Base-by-base conservation (phyloP, 2,797 vertebrate genomes). In the Peromyscus melanophrys region DNA sequence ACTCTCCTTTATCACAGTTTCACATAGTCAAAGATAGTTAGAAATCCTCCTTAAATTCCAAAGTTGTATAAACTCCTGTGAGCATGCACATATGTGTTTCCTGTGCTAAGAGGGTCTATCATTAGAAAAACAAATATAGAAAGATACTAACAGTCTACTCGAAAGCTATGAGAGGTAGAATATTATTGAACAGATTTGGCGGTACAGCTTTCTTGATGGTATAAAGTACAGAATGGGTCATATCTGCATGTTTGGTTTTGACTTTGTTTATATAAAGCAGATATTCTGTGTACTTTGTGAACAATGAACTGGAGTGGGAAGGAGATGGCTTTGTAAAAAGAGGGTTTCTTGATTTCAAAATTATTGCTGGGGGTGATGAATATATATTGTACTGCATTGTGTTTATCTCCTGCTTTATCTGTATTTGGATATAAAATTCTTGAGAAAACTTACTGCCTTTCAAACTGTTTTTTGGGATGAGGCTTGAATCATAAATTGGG, bases 321-420 rank as follows among this genome's bases (percentile, higher is more conserved):
- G 80, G 52, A 96, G 55, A 71, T 91, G 94, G 88, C 83, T 97
- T 94, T 98, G 97, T 98, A 95, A 92, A 97, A 96, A 94, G 82
- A 57, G 67, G 6, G 82, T 93, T 94, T 97, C 46, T 65, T 97
- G 89, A 82, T 88, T 95, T 78, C 89, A 94, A 93, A 96, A 49
- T 76, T 97, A 92, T 94, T 96, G 81, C 95, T 97, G 77, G 97
- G 96, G 46, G 94, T 92, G 49, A 71, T 93, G 96, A 97, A 96
- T 97, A 95, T 97, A 96, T 96, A 93, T 78, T 96, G 95, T 97
- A 96, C 78, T 97, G 92, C 92, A 95, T 92, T 97, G 92, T 95
- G 94, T 95, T 93, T 82, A 84, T 98, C 80, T 96, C 81, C 59
- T 96, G 67, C 16, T 96, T 81, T 95, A n/a, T 90, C 63, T 97